Percentiles rank a stretch among this genome's conserved stretches.
phyloP scores from a whole-genome alignment of 2,797 vertebrate species.

The Sparus aurata region DNA sequence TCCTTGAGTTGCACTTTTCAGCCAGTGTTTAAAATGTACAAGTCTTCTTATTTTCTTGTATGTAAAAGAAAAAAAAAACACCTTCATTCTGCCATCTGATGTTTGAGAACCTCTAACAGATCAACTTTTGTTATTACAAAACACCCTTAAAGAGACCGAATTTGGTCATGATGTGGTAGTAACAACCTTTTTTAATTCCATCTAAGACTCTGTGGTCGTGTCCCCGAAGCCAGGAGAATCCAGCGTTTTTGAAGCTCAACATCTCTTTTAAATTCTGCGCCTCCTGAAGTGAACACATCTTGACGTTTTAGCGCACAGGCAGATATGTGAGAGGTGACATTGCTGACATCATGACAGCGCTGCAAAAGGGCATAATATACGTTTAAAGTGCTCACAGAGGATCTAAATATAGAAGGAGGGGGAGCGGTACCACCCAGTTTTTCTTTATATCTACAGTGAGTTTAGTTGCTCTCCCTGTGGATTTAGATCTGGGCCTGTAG shows the following conservation, averaged over 20 bases:
- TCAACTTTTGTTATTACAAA: neutral
- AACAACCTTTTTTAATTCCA: neutral
- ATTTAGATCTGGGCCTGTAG: conserved; percentile 19
- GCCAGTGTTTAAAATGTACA: no score
- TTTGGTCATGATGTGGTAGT: no score
- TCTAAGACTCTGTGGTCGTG: neutral
- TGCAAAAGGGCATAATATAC: conserved; percentile 9
- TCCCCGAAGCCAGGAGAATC: neutral
- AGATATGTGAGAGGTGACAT: conserved; percentile 39
- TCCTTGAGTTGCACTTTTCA: no score
- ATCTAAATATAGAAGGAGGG: conserved; percentile 21
- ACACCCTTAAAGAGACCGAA: neutral
- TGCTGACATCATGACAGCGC: conserved; percentile 35
- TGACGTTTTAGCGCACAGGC: conserved; percentile 45
- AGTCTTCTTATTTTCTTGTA: no score
- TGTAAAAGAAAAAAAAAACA: neutral
- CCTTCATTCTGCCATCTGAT: neutral
- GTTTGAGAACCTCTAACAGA: neutral
- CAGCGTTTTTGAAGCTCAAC: neutral
- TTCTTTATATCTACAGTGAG: neutral
- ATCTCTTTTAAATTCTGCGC: neutral
- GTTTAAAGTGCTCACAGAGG: conserved; percentile 1
- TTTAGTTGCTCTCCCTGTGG: conserved; percentile 18
- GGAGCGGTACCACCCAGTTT: neutral
- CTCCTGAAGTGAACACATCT: conserved; percentile 29